Percentiles rank a stretch among this genome's conserved stretches.
phyloP scores from a whole-genome alignment of 2,797 vertebrate species.

The Cirrhinus molitorella region DNA sequence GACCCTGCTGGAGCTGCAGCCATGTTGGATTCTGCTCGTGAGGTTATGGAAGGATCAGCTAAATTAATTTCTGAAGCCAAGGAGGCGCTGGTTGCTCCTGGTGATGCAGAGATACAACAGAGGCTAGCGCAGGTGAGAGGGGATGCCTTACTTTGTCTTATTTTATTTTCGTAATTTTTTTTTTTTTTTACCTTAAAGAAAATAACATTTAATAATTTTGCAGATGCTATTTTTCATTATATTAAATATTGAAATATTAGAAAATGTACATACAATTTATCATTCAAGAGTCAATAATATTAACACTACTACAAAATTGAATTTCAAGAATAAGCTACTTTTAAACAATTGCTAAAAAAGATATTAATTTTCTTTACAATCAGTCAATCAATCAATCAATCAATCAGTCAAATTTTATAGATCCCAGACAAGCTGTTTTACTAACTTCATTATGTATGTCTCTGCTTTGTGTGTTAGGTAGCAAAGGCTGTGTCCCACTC shows the following conservation, averaged over 20 bases:
- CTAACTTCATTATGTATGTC: background rate
- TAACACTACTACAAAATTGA: background rate
- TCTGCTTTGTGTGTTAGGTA: slow-evolving; percentile 78
- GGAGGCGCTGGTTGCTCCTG: slow-evolving; percentile 90
- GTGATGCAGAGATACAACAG: slow-evolving; percentile 95
- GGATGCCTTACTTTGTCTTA: too few species aligned
- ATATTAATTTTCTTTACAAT: too few species aligned
- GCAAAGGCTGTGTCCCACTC: slow-evolving; percentile 97
- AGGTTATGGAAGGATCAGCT: slow-evolving; percentile 96
- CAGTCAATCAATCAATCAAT: too few species aligned
- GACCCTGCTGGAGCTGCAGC: slow-evolving; percentile 89
- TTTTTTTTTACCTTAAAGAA: background rate
- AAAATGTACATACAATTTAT: background rate
- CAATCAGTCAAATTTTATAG: too few species aligned
- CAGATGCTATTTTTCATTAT: background rate
- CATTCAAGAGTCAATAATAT: background rate
- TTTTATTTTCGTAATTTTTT: too few species aligned
- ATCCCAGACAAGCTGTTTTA: too few species aligned
- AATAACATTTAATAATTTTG: background rate
- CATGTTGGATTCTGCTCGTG: slow-evolving; percentile 94
- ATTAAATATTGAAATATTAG: too few species aligned
- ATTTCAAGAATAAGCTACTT: background rate
- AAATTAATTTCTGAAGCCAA: slow-evolving; percentile 96
- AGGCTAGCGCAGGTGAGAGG: slow-evolving; percentile 91
- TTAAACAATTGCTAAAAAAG: too few species aligned